Conservation (phyloP, 2,797 vertebrate genomes). For the Melanotaenia trifasciata region DNA sequence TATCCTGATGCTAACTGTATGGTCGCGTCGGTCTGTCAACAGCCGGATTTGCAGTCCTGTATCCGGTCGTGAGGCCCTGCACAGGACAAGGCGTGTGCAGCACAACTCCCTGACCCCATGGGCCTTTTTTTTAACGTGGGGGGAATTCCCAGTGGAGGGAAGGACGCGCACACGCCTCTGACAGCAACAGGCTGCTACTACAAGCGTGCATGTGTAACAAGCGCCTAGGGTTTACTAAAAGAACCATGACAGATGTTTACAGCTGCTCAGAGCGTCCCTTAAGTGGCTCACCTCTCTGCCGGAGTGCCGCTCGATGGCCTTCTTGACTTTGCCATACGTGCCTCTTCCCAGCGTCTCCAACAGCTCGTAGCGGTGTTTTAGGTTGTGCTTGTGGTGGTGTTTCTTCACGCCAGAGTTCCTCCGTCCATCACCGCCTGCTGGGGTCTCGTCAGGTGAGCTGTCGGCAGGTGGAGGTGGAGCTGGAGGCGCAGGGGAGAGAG, state of each 20-base stretch:
- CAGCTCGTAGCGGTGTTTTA: slow-evolving; percentile 98
- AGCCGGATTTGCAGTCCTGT: slow-evolving; percentile 67
- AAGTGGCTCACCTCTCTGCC: slow-evolving; percentile 92
- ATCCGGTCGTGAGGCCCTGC: slow-evolving; percentile 71
- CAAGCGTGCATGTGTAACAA: slow-evolving; percentile 2
- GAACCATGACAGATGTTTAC: slow-evolving; percentile 29
- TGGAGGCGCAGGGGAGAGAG: slow-evolving; percentile 54
- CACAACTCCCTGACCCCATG: slow-evolving; percentile 50
- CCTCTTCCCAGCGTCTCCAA: slow-evolving; percentile 96
- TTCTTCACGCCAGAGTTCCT: slow-evolving; percentile 92
- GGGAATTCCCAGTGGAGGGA: slow-evolving; percentile 62
- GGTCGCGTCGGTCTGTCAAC: slow-evolving; percentile 66
- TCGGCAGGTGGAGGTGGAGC: slow-evolving; percentile 54
- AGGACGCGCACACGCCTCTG: slow-evolving; percentile 48
- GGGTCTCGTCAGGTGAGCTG: slow-evolving; percentile 61
- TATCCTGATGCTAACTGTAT: slow-evolving; percentile 45
- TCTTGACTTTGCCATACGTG: slow-evolving; percentile 98
- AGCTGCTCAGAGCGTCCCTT: slow-evolving; percentile 12
- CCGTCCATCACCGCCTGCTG: slow-evolving; percentile 71
- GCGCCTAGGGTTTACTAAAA: slow-evolving; percentile 5
- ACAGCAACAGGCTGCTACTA: slow-evolving; percentile 41
- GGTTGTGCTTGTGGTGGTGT: slow-evolving; percentile 98
- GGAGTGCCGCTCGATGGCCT: slow-evolving; percentile 94
- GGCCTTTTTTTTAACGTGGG: slow-evolving; percentile 46
- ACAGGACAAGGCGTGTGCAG: slow-evolving; percentile 68